Base-by-base conservation (phyloP, 1,140 invertebrate species). In the Cotesia glomerata region DNA sequence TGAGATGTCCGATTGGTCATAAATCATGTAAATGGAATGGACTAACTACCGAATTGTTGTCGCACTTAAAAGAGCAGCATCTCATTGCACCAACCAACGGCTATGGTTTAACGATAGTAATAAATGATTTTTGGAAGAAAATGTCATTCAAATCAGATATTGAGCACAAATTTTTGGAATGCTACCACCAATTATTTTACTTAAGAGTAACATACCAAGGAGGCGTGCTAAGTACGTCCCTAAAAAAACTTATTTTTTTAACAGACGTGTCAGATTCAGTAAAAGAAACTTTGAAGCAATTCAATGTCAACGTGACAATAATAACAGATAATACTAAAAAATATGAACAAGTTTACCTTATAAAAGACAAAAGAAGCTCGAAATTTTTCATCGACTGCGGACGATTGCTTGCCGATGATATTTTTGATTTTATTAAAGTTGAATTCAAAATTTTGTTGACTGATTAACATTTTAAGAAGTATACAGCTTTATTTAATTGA, bases 1-100 rank as follows among this genome's bases (percentile, higher is more conserved):
- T 70, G 2, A 0, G 36, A 2, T 81, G 80, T 32, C 75, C 75
- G 1, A 56, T 75, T 4, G 64, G 61, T 3, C 5, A 69, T 0
- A 63, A 72, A 8, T 14, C 36, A 13, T 81, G 80, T 65, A 13
- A 14, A 1, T 81, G 80, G 80, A 32, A 8, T 13, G 78, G 78
- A 16, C 69, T 72, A n/a, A 39, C 72, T 3, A 35, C 56, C 18
- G 51, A 52, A 9, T 34, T 80, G 4, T 65, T 74, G 9, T 51
- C 39, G 7, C 78, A 81, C 64, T 64, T 80, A 8, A 62, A 63
- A 26, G 58, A 11, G 26, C 34, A 7, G 0, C 78, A 81, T 59
- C 16, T 45, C n/a, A 11, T 73, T 0, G 14, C 14, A 26, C 71
- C 71, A n/a, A 51, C 68, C 5, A 59, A n/a, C 26, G 56, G 62